These are phyloP conservation scores for Halichoerus grypus DNA, from an alignment of 2,113 vertebrate genomes.

Conservation along the genomic window DNA sequence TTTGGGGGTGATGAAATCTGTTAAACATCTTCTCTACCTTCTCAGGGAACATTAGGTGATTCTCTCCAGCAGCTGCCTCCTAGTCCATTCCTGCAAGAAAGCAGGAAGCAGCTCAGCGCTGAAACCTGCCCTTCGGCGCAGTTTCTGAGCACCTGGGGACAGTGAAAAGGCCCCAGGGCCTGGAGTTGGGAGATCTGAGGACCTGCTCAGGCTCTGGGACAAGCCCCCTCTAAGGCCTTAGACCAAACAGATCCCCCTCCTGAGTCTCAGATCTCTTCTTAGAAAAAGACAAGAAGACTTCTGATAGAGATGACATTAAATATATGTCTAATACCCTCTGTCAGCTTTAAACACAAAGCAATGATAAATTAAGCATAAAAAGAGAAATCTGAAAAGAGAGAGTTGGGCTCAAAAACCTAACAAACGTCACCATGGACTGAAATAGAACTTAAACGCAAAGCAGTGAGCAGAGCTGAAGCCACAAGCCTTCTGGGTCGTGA, in stretches of 20 bases:
- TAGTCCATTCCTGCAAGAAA: neutral
- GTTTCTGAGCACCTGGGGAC: neutral
- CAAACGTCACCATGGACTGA: slow-evolving; percentile 43
- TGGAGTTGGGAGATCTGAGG: neutral
- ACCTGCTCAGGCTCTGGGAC: neutral
- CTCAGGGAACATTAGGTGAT: slow-evolving; percentile 65
- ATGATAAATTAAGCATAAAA: slow-evolving; percentile 56
- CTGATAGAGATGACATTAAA: slow-evolving; percentile 23
- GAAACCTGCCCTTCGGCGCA: neutral
- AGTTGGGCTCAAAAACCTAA: slow-evolving; percentile 18
- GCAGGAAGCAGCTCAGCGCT: neutral
- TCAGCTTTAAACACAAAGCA: slow-evolving; percentile 42
- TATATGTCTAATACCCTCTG: neutral
- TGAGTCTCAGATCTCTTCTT: neutral
- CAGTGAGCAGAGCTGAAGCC: slow-evolving; percentile 40
- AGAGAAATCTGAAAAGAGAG: slow-evolving; percentile 45
- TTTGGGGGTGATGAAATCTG: slow-evolving; percentile 66
- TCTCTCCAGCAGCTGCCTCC: slow-evolving; percentile 9
- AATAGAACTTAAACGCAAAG: slow-evolving; percentile 60
- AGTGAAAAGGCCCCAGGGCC: neutral
- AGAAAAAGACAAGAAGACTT: neutral
- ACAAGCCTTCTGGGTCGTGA: neutral
- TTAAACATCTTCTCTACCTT: slow-evolving; percentile 47
- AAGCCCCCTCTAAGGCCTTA: neutral
- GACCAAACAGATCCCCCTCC: neutral